Evolutionary conservation across 2,888 invertebrate species (phyloP).

Genomic region (Melitaea athalia): DNA sequence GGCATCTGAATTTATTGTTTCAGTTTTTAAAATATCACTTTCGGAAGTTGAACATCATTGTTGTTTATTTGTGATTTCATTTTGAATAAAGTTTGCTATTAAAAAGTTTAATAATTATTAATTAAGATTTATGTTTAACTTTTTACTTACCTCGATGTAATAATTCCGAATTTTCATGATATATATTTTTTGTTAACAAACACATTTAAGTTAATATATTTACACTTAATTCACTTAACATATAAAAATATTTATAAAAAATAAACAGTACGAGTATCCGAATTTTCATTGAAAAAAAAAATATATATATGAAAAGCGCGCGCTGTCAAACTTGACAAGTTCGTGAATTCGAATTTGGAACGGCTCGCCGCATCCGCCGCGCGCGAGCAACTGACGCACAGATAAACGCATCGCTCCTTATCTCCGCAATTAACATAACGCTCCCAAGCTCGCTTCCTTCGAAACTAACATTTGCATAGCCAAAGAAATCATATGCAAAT

Average conservation of each 20-base stretch:
- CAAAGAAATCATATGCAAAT: constrained; percentile 79
- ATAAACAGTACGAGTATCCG: constrained; percentile 19
- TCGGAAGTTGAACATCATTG: too few relatives aligned
- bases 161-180: constrained; percentile 76
- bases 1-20: too few relatives aligned
- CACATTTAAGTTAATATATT: background rate
- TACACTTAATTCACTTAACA: constrained; percentile 14
- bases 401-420: constrained; percentile 71
- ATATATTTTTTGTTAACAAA: background rate
- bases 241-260: background rate
- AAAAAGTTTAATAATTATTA: too few relatives aligned
- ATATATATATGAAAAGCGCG: constrained; percentile 19
- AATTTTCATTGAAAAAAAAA: constrained; percentile 8
- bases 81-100: background rate
- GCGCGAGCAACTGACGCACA: constrained; percentile 74
- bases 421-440: constrained; percentile 75
- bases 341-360: constrained; percentile 43
- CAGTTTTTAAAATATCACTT: too few relatives aligned
- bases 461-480: constrained; percentile 68
- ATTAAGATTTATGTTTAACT: background rate
- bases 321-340: constrained; percentile 34
- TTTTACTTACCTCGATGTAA: constrained; percentile 69
- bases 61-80: too few relatives aligned
- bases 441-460: constrained; percentile 66
- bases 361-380: constrained; percentile 69